These are phyloP conservation scores for Melanotaenia duboulayi DNA, from an alignment of 2,113 vertebrate genomes.

Conservation along the genomic window DNA sequence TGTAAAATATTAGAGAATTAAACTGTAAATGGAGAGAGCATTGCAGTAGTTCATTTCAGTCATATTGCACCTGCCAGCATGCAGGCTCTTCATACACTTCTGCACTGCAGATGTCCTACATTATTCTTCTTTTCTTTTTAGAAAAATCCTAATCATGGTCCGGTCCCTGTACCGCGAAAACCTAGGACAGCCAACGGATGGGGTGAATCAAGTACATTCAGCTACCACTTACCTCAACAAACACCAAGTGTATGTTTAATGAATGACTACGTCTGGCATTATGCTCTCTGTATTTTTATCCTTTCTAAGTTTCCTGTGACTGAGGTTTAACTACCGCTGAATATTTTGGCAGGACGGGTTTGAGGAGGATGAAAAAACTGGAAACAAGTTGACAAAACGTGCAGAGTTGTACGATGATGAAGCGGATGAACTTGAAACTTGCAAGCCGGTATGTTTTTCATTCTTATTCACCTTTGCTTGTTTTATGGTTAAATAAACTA, in stretches of 20 bases:
- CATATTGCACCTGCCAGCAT: too few relatives aligned
- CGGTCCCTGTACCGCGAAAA: neutral
- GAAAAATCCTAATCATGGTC: conserved; percentile 44
- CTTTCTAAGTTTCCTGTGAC: too few relatives aligned
- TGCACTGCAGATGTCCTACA: neutral
- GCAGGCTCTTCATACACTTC: neutral
- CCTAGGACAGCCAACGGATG: neutral
- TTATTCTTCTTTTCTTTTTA: neutral
- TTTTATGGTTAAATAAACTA: neutral
- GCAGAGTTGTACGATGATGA: conserved; percentile 14
- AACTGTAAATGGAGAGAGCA: too few relatives aligned
- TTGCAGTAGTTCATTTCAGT: too few relatives aligned
- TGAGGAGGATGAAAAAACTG: neutral
- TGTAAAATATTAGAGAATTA: too few relatives aligned
- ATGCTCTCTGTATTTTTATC: too few relatives aligned
- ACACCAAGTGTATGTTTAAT: conserved; percentile 20
- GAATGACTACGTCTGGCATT: neutral
- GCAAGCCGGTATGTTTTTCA: conserved; percentile 51
- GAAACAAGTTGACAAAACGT: neutral
- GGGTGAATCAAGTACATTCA: neutral
- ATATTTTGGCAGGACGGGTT: conserved; percentile 26
- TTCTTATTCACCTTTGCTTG: neutral
- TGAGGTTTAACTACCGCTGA: too few relatives aligned
- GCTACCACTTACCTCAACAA: neutral
- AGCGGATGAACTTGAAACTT: conserved; percentile 28